Conservation (phyloP, 2,888 invertebrate genomes). For the Melinopterus prodromus region DNA sequence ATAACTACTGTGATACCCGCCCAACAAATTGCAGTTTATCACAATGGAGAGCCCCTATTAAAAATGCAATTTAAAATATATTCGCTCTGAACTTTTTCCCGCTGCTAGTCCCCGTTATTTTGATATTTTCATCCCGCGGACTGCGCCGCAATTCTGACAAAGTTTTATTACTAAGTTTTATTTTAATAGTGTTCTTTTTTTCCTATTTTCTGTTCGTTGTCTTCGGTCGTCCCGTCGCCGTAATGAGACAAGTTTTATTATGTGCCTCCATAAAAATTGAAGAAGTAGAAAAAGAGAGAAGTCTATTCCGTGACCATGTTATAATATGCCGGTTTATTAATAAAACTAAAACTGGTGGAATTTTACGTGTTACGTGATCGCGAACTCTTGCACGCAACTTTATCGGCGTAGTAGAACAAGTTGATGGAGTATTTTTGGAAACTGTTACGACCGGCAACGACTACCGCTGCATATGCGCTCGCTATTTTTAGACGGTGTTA, state of each 20-base stretch:
- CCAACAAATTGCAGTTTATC: not conserved
- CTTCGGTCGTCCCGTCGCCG: not conserved
- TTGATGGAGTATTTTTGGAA: not conserved
- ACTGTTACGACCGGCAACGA: not conserved
- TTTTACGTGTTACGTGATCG: not conserved
- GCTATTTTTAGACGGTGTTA: not conserved
- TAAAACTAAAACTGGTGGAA: not conserved
- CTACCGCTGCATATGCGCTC: not conserved
- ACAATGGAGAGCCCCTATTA: not conserved
- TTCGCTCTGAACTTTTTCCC: not conserved
- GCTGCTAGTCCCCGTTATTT: not conserved
- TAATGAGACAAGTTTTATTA: not conserved
- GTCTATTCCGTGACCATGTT: not conserved
- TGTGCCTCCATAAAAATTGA: not conserved
- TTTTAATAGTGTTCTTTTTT: not conserved
- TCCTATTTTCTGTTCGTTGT: not conserved
- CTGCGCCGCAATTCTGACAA: not conserved
- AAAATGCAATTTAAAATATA: not conserved
- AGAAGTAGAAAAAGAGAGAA: not conserved
- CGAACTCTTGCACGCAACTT: not conserved
- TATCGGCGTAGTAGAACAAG: not conserved
- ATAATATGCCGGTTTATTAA: not conserved
- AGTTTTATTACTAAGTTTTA: conserved; percentile 4
- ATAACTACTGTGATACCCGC: not conserved
- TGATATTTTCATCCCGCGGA: not conserved